These are phyloP conservation scores for Micronycteris hirsuta DNA, from an alignment of 2,113 vertebrate species.

Conservation along the genomic window DNA sequence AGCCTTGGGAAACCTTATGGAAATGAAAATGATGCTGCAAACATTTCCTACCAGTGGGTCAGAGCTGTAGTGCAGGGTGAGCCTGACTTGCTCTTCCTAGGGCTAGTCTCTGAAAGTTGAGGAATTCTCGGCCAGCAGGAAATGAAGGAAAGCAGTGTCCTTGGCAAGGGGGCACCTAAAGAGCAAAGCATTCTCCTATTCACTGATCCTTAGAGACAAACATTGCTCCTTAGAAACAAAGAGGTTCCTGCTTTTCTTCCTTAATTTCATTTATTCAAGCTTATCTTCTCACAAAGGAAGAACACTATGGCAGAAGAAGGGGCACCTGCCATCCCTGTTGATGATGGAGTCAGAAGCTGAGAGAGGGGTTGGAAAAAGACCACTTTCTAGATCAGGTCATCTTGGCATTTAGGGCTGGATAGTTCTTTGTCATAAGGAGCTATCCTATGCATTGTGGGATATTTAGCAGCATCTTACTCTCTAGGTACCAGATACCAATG, in stretches of 20 bases:
- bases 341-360: neutral
- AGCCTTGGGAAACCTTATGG: neutral
- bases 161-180: neutral
- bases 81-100: neutral
- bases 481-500: neutral
- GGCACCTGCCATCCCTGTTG: neutral
- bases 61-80: neutral
- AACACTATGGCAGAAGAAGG: neutral
- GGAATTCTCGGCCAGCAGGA: neutral
- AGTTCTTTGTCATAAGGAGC: neutral
- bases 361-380: neutral
- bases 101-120: neutral
- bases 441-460: neutral
- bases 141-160: neutral
- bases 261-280: neutral
- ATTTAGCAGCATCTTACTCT: neutral
- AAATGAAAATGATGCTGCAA: neutral
- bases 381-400: neutral
- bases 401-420: neutral
- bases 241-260: neutral
- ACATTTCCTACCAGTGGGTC: neutral
- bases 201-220: neutral
- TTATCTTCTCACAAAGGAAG: neutral
- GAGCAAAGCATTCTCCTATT: neutral
- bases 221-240: neutral